Evolutionary conservation across 1,140 invertebrate genomes (phyloP).

Genomic region (Samia ricini): DNA sequence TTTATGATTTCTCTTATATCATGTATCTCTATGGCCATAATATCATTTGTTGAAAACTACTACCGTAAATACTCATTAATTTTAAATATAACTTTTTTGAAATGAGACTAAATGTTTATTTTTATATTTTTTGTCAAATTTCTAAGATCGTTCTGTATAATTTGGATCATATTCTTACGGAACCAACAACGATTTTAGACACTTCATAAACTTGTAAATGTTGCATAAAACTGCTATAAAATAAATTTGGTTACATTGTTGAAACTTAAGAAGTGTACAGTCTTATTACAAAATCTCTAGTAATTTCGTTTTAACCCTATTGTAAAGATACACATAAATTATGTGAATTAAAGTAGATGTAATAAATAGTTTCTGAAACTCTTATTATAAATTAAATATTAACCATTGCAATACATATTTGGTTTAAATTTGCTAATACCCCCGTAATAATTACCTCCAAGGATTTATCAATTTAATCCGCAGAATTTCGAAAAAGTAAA

Average conservation of each 20-base stretch:
- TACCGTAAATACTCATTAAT: background rate
- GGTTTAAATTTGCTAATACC: too few species aligned
- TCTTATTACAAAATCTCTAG: background rate
- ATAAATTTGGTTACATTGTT: background rate
- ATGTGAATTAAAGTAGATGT: too few species aligned
- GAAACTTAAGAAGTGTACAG: background rate
- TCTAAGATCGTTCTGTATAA: background rate
- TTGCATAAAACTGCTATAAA: background rate
- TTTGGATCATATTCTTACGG: background rate
- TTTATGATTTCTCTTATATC: too few species aligned
- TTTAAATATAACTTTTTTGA: background rate
- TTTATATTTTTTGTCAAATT: background rate
- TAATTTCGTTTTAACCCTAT: background rate
- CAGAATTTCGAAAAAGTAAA: too few species aligned
- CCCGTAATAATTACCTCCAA: too few species aligned
- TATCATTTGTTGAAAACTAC: too few species aligned
- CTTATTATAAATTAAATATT: too few species aligned
- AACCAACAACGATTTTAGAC: background rate
- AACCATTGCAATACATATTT: too few species aligned
- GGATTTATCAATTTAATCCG: too few species aligned
- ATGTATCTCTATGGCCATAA: too few species aligned
- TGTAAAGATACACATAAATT: background rate
- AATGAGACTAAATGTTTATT: background rate
- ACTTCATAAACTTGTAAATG: background rate
- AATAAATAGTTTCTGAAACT: too few species aligned